These are phyloP conservation scores for Acomys russatus DNA, from an alignment of 2,797 vertebrate genomes.

Conservation along the genomic window DNA sequence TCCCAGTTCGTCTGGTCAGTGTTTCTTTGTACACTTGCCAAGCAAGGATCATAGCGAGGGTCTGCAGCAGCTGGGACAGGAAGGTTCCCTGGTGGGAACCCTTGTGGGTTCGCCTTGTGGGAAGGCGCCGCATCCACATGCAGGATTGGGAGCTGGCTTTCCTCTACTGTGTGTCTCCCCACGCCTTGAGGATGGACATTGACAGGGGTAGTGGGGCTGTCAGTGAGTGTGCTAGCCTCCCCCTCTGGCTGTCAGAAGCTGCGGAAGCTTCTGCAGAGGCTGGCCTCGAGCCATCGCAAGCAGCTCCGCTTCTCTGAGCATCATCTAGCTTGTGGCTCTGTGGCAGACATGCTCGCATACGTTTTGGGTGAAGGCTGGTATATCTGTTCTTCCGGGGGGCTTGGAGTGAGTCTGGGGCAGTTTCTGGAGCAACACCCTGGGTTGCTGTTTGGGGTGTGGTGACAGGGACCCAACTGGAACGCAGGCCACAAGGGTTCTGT, in stretches of 20 bases:
- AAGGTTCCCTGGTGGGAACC: not conserved
- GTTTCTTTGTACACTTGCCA: not conserved
- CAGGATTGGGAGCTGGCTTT: not conserved
- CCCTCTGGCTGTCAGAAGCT: constrained; percentile 3
- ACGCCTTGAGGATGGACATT: not conserved
- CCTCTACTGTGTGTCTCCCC: fast-evolving
- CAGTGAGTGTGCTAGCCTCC: not conserved
- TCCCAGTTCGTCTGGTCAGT: not conserved
- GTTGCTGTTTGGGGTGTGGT: not conserved
- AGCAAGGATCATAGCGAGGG: not conserved
- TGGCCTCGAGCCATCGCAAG: constrained; percentile 55
- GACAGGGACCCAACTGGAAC: not conserved
- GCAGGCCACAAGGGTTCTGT: not conserved
- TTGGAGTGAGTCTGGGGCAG: not conserved
- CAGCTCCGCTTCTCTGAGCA: constrained; percentile 50
- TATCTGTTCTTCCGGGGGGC: not conserved
- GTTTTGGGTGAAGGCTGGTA: not conserved
- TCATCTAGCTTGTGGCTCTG: not conserved
- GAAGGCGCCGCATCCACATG: not conserved
- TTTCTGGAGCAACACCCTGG: not conserved
- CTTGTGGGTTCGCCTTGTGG: no score
- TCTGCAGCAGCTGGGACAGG: not conserved
- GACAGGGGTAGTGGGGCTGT: not conserved
- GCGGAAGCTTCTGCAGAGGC: constrained; percentile 46
- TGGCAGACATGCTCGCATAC: constrained; percentile 17